These are phyloP conservation scores for Eupithecia insigniata DNA, from an alignment of 2,888 invertebrate genomes.

Conservation along the genomic window DNA sequence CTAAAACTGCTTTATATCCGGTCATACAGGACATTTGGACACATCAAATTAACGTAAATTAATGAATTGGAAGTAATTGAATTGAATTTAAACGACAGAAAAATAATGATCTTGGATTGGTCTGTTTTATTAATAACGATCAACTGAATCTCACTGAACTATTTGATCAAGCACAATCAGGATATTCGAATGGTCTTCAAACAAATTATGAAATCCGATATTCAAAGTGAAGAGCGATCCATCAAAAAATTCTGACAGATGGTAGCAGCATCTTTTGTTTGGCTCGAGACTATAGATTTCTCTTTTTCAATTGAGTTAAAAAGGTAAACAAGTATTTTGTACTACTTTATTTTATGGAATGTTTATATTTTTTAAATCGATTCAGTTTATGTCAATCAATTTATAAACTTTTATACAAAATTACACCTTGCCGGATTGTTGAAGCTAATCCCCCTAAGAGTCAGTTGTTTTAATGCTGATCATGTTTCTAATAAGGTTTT, in stretches of 20 bases:
- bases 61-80: not conserved
- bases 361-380: not conserved
- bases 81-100: not conserved
- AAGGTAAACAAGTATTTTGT: slow-evolving; percentile 13
- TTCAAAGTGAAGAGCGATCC: slow-evolving; percentile 66
- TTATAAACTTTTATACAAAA: too few species aligned
- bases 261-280: slow-evolving; percentile 54
- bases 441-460: too few species aligned
- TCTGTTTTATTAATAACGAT: slow-evolving; percentile 1
- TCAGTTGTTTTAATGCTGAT: too few species aligned
- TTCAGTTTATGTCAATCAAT: not conserved
- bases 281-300: slow-evolving; percentile 28
- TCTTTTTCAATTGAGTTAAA: slow-evolving; percentile 19
- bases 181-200: slow-evolving; percentile 68
- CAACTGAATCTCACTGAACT: slow-evolving; percentile 52
- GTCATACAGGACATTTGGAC: not conserved
- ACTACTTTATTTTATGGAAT: slow-evolving; percentile 1
- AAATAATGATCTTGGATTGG: not conserved
- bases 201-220: slow-evolving; percentile 80
- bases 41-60: not conserved
- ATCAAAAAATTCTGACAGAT: slow-evolving; percentile 77
- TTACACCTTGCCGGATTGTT: too few species aligned
- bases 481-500: too few species aligned
- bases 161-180: slow-evolving; percentile 76
- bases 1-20: not conserved